Conservation (phyloP, 2,113 vertebrate species). For the Dromas ardeola region DNA sequence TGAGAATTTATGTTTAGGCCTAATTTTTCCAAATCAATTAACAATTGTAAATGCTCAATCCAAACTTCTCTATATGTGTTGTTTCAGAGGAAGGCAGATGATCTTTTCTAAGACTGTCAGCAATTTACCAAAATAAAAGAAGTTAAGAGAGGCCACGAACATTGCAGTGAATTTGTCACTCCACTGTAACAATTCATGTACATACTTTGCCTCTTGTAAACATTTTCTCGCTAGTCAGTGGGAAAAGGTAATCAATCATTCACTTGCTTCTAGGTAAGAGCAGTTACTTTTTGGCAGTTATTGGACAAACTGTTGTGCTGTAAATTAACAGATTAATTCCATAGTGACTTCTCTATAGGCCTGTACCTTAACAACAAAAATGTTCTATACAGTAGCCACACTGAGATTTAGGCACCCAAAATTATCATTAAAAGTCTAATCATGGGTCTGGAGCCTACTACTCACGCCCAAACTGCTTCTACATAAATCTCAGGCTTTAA, state of each 20-base stretch:
- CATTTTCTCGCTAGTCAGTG: background rate
- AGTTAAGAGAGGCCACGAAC: background rate
- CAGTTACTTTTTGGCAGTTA: background rate
- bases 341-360: background rate
- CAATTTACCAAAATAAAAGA: background rate
- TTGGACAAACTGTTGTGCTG: background rate
- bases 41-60: background rate
- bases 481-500: background rate
- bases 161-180: background rate
- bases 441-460: background rate
- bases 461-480: background rate
- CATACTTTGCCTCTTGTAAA: background rate
- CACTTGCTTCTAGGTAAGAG: background rate
- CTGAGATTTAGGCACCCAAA: background rate
- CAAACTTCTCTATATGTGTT: background rate
- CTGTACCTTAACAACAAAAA: background rate
- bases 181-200: background rate
- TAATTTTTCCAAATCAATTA: background rate
- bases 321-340: background rate
- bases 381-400: background rate
- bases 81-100: background rate
- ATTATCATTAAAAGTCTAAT: background rate
- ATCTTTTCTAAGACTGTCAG: background rate
- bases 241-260: background rate
- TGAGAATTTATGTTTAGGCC: background rate